These are phyloP conservation scores for Diploscapter pachys DNA, from an alignment of 1,140 invertebrate genomes.

Conservation along the genomic window DNA sequence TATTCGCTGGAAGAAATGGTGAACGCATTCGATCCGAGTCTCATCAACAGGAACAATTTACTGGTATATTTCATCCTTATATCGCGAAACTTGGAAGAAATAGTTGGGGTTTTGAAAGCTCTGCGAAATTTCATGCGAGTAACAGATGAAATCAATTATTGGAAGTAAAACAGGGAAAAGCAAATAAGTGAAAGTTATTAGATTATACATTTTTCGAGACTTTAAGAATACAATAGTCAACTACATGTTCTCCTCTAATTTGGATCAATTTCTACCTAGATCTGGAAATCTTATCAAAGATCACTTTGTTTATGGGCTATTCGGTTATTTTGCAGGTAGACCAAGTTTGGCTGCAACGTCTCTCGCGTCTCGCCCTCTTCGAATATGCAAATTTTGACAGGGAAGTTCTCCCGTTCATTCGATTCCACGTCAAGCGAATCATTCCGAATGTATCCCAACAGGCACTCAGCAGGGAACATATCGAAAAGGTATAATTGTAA, in stretches of 20 bases:
- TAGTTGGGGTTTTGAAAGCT: slow-evolving; percentile 24
- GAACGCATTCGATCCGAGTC: slow-evolving; percentile 43
- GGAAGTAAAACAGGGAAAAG: neutral
- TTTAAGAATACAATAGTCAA: neutral
- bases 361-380: too few species aligned
- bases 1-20: slow-evolving; percentile 52
- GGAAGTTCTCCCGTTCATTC: too few species aligned
- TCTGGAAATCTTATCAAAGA: too few species aligned
- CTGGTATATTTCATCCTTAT: slow-evolving; percentile 32
- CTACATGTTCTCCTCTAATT: neutral
- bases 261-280: too few species aligned
- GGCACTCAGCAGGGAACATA: too few species aligned
- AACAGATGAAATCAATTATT: neutral
- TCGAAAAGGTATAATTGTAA: too few species aligned
- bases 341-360: too few species aligned
- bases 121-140: slow-evolving; percentile 33
- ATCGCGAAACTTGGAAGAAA: slow-evolving; percentile 29
- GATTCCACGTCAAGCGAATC: too few species aligned
- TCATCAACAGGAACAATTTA: slow-evolving; percentile 44
- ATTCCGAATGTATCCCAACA: too few species aligned
- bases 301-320: too few species aligned
- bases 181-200: neutral
- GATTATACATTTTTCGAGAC: neutral
- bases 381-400: too few species aligned
- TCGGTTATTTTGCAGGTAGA: too few species aligned